A percentile compares a stretch with the other conserved stretches of the same genome.
phyloP scores from a whole-genome alignment of 92 coral and sea anemone genomes.

The Heliopora coerulea region DNA sequence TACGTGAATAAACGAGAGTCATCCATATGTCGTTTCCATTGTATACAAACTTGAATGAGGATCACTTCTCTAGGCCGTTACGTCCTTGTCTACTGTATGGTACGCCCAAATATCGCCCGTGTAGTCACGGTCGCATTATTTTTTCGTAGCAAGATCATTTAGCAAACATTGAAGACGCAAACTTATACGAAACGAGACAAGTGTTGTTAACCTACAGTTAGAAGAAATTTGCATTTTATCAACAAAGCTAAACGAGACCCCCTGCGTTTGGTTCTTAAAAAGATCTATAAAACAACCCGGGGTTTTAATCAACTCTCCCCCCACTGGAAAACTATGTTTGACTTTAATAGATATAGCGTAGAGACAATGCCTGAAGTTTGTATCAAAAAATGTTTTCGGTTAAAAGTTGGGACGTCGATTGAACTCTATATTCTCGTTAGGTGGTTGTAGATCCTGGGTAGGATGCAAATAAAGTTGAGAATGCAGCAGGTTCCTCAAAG shows the following conservation, averaged over 20 bases:
- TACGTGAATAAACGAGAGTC: not conserved
- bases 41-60: not conserved
- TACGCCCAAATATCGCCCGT: not conserved
- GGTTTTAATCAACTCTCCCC: too few relatives aligned
- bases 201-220: conserved; percentile 34
- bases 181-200: conserved; percentile 18
- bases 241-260: conserved; percentile 1
- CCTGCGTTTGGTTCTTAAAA: not conserved
- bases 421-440: conserved; percentile 19
- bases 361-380: not conserved
- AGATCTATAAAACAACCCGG: not conserved
- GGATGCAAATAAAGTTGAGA: conserved; percentile 25
- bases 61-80: not conserved
- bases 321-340: too few relatives aligned
- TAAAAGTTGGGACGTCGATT: not conserved
- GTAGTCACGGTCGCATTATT: not conserved
- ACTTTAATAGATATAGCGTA: too few relatives aligned
- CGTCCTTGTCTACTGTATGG: not conserved
- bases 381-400: not conserved
- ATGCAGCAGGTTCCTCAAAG: conserved; percentile 41
- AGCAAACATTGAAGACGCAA: conserved; percentile 45
- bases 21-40: not conserved
- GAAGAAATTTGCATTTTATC: conserved; percentile 45
- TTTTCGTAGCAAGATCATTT: not conserved
- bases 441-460: conserved; percentile 13